These are phyloP conservation scores for Serinus canaria DNA, from an alignment of 2,113 vertebrate genomes.

Conservation along the genomic window DNA sequence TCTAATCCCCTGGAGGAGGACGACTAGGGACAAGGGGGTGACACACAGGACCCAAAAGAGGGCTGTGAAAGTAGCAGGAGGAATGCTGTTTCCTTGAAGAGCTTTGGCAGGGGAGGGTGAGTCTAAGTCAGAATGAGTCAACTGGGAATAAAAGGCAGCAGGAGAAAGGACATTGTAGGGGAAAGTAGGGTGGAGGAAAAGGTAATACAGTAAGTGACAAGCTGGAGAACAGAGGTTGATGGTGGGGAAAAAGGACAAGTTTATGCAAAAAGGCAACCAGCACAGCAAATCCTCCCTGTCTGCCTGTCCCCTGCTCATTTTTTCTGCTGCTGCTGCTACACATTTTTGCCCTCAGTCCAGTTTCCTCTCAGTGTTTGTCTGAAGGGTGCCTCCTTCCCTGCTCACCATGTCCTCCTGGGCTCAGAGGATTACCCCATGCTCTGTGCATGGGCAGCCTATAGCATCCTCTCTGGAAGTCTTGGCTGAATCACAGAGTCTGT, in stretches of 20 bases:
- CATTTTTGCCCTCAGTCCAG: background rate
- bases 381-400: background rate
- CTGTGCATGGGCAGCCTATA: background rate
- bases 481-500: background rate
- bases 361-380: background rate
- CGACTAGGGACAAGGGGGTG: background rate
- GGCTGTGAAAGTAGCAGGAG: background rate
- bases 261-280: background rate
- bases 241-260: background rate
- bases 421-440: accelerated
- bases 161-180: background rate
- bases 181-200: background rate
- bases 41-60: background rate
- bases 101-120: background rate
- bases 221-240: background rate
- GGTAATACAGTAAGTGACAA: background rate
- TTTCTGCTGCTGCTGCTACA: background rate
- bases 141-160: background rate
- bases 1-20: background rate
- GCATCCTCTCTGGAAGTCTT: background rate
- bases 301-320: background rate
- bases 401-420: accelerated
- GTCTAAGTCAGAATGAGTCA: background rate
- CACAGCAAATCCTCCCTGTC: background rate
- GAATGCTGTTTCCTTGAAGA: background rate